Evolutionary conservation across 2,797 vertebrate genomes (phyloP).

Genomic region (Cottoperca gobio): DNA sequence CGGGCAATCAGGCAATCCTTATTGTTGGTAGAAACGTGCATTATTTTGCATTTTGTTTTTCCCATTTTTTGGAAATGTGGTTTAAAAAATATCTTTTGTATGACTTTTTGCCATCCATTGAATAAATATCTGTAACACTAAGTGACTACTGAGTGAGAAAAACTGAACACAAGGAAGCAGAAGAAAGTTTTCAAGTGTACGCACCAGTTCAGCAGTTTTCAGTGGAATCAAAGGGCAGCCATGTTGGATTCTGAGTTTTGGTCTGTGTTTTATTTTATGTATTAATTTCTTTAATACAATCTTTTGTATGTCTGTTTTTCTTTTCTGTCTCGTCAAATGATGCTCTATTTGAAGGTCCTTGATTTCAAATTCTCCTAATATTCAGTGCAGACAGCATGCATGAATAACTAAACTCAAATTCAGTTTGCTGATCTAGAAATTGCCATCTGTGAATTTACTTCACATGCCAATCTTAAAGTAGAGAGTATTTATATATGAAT

Average conservation of each 20-base stretch:
- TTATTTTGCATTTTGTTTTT: background rate
- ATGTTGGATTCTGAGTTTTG: constrained; percentile 1
- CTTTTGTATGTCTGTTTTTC: background rate
- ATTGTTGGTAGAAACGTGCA: too few relatives aligned
- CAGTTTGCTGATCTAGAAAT: constrained; percentile 13
- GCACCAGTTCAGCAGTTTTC: background rate
- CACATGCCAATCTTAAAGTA: background rate
- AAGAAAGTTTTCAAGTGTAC: background rate
- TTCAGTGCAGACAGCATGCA: constrained; percentile 25
- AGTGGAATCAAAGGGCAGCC: background rate
- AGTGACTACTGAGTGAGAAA: too few relatives aligned
- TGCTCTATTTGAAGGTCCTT: background rate
- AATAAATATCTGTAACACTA: too few relatives aligned
- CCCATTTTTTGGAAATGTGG: background rate
- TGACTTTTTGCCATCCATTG: too few relatives aligned
- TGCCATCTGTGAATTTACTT: constrained; percentile 5
- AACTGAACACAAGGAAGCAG: too few relatives aligned
- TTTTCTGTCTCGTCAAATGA: background rate
- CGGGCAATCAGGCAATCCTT: too few relatives aligned
- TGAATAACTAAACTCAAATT: constrained; percentile 33
- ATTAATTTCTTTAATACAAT: background rate
- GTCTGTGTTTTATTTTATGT: constrained; percentile 6
- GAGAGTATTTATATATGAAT: constrained; percentile 11
- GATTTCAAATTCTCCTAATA: constrained; percentile 39
- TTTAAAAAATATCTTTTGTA: background rate